Evolutionary conservation across 2,113 vertebrate species (phyloP).

Genomic region (Halichoeres trimaculatus): DNA sequence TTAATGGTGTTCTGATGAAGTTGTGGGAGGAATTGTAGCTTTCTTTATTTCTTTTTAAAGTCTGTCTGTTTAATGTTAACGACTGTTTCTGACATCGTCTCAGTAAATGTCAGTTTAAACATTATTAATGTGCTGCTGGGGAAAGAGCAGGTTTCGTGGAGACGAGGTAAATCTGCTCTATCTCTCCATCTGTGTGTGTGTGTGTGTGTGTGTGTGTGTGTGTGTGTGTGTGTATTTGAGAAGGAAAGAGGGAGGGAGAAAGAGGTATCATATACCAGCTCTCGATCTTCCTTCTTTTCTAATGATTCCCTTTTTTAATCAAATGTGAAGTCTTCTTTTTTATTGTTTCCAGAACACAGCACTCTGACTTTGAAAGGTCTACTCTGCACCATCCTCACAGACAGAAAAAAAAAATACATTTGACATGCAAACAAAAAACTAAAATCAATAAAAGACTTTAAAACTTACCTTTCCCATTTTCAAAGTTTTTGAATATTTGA

Average conservation of each 20-base stretch:
- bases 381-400: neutral
- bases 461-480: neutral
- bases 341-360: no score
- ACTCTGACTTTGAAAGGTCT: neutral
- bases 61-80: constrained; percentile 42
- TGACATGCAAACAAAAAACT: neutral
- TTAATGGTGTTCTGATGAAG: constrained; percentile 68
- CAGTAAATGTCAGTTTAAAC: constrained; percentile 44
- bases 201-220: constrained; percentile 3
- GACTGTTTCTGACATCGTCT: constrained; percentile 34
- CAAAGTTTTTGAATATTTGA: neutral
- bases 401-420: neutral
- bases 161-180: neutral
- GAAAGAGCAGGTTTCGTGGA: constrained; percentile 17
- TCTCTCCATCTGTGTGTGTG: constrained; percentile 17
- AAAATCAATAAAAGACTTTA: neutral
- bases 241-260: no score
- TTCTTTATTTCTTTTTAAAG: constrained; percentile 52
- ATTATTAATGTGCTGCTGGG: neutral
- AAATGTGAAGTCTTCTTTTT: no score
- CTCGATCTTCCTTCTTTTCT: no score
- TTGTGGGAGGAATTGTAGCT: constrained; percentile 51
- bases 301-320: no score
- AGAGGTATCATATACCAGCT: no score
- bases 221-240: neutral